Conservation (phyloP, 2,113 vertebrate genomes). For the Clarias batrachus region DNA sequence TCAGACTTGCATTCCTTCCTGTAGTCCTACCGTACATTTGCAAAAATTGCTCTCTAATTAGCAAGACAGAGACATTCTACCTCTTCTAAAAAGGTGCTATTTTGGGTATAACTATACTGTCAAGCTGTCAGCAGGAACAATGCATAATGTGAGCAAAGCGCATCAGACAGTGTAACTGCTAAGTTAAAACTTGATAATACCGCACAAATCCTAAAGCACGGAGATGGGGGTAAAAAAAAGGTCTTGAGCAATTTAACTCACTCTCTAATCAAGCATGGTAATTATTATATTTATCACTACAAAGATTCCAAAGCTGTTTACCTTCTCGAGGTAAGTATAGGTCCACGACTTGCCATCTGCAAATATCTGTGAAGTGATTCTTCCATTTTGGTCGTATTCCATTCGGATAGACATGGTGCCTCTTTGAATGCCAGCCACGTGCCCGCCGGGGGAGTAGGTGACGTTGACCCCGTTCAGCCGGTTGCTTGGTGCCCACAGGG, state of each 20-base stretch:
- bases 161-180: conserved; percentile 50
- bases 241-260: conserved; percentile 10
- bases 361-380: conserved; percentile 91
- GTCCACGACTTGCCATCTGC: conserved; percentile 96
- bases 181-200: conserved; percentile 33
- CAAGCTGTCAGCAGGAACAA: conserved; percentile 58
- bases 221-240: background rate
- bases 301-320: conserved; percentile 49
- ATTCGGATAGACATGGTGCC: conserved; percentile 98
- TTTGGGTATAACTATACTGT: conserved; percentile 60
- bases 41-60: conserved; percentile 61
- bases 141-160: conserved; percentile 51
- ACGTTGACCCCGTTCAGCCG: conserved; percentile 93
- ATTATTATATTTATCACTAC: background rate
- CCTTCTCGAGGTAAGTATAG: conserved; percentile 95
- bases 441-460: conserved; percentile 88
- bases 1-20: conserved; percentile 40
- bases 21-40: background rate
- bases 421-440: conserved; percentile 91
- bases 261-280: conserved; percentile 8
- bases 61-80: conserved; percentile 62
- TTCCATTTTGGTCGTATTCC: conserved; percentile 92
- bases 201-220: conserved; percentile 18
- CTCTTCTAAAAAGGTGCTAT: conserved; percentile 61
- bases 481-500: conserved; percentile 96